A percentile compares a stretch with the other conserved stretches of the same genome.
Conservation (phyloP, 2,113 vertebrate species). For the Mastomys coucha region DNA sequence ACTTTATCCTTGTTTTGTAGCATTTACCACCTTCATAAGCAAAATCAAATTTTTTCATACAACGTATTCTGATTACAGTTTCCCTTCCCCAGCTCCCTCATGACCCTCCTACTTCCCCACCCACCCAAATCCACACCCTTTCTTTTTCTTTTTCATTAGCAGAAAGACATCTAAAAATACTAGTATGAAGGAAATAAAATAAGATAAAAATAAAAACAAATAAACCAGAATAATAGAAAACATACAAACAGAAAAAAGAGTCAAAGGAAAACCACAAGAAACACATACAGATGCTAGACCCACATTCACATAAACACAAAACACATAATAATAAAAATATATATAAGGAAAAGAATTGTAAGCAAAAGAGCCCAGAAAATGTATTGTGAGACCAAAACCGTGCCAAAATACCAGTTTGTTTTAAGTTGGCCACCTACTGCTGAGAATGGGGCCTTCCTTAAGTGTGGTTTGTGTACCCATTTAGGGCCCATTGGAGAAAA, state of each 20-base stretch:
- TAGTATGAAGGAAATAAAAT: conserved; percentile 12
- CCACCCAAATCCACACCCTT: neutral
- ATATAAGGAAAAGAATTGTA: neutral
- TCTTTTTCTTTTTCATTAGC: neutral
- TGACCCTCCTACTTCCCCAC: neutral
- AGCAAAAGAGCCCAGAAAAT: neutral
- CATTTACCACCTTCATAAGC: neutral
- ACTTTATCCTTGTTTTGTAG: neutral
- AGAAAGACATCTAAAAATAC: neutral
- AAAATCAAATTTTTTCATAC: neutral
- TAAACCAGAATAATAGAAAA: neutral
- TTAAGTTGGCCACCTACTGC: neutral
- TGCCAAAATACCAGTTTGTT: neutral
- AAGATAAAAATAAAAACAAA: neutral
- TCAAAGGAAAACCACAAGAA: neutral
- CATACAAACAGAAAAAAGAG: neutral
- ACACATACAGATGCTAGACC: neutral
- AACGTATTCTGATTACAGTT: neutral
- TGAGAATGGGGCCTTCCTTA: neutral
- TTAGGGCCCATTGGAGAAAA: neutral
- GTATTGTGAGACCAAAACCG: neutral
- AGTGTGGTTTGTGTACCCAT: neutral
- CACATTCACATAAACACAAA: neutral
- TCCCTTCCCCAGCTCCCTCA: neutral
- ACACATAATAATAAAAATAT: neutral